phyloP scores from a whole-genome alignment of 2,113 vertebrate genomes.

The Oxyura jamaicensis region DNA sequence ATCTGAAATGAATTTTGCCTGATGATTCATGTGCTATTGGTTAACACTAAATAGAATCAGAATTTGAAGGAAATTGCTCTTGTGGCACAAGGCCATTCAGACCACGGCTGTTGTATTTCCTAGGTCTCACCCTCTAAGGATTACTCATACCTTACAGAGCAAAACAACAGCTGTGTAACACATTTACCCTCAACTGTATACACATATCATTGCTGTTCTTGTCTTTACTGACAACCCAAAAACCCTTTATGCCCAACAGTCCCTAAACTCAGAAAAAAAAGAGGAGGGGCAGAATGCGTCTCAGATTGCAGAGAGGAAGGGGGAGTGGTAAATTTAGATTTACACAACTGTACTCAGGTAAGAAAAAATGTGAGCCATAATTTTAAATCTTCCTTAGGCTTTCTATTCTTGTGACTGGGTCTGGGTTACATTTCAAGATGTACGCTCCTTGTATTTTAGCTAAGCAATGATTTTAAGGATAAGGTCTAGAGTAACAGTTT shows the following conservation, averaged over 20 bases:
- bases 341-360: background rate
- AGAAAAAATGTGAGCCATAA: background rate
- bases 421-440: background rate
- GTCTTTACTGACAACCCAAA: background rate
- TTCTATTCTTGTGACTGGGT: background rate
- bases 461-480: background rate
- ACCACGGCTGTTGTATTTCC: background rate
- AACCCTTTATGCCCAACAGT: background rate
- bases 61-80: conserved; percentile 39
- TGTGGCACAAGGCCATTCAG: conserved; percentile 43
- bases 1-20: conserved; percentile 53
- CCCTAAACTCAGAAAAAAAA: background rate
- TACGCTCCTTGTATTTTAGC: background rate
- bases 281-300: background rate
- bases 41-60: conserved; percentile 41
- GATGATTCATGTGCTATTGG: conserved; percentile 36
- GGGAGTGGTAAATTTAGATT: background rate
- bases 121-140: conserved; percentile 28
- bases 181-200: background rate
- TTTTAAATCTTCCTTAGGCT: background rate
- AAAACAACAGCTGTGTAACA: conserved; percentile 52
- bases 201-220: background rate
- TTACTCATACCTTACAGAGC: conserved; percentile 6
- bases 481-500: background rate
- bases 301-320: background rate